A percentile compares a stretch with the other conserved stretches of the same genome.
Conservation (phyloP, 1,140 invertebrate species). For the Drosophila mauritiana region DNA sequence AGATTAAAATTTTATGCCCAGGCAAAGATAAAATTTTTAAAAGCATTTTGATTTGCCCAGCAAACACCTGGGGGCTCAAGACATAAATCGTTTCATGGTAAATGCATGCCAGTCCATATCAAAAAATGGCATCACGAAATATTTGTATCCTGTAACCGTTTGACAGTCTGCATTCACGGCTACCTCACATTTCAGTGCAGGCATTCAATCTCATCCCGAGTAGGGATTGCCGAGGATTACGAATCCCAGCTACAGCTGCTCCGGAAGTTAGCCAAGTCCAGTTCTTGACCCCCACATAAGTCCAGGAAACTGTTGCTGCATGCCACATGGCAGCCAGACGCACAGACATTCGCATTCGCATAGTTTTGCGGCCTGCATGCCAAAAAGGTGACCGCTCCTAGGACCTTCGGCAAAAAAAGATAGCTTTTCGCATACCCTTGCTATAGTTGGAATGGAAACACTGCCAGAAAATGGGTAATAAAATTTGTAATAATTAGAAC, state of each 20-base stretch:
- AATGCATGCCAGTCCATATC: slow-evolving; percentile 57
- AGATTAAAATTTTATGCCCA: slow-evolving; percentile 57
- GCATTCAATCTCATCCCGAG: slow-evolving; percentile 17
- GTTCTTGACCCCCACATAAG: slow-evolving; percentile 30
- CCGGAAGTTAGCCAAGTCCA: slow-evolving; percentile 15
- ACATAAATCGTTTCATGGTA: slow-evolving; percentile 66
- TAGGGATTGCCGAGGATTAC: slow-evolving; percentile 12
- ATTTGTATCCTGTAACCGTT: slow-evolving; percentile 21
- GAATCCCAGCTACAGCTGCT: slow-evolving; percentile 43
- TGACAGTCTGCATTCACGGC: slow-evolving; percentile 21
- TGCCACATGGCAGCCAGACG: slow-evolving; percentile 48
- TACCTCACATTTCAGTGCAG: slow-evolving; percentile 4
- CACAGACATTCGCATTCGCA: slow-evolving; percentile 52
- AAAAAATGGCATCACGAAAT: slow-evolving; percentile 22
- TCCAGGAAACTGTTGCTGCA: slow-evolving; percentile 44
- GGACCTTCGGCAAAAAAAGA: slow-evolving; percentile 23
- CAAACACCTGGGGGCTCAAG: slow-evolving; percentile 40
- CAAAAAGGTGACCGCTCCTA: slow-evolving; percentile 42
- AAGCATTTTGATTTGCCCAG: slow-evolving; percentile 65
- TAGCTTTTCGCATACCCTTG: slow-evolving; percentile 1
- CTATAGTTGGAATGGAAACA: not conserved
- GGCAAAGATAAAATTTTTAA: slow-evolving; percentile 66
- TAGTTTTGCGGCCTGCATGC: slow-evolving; percentile 59
- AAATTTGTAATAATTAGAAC: no score
- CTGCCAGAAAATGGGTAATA: not conserved